These are phyloP conservation scores for Salvator merianae DNA, from an alignment of 2,113 vertebrate genomes.

Conservation along the genomic window DNA sequence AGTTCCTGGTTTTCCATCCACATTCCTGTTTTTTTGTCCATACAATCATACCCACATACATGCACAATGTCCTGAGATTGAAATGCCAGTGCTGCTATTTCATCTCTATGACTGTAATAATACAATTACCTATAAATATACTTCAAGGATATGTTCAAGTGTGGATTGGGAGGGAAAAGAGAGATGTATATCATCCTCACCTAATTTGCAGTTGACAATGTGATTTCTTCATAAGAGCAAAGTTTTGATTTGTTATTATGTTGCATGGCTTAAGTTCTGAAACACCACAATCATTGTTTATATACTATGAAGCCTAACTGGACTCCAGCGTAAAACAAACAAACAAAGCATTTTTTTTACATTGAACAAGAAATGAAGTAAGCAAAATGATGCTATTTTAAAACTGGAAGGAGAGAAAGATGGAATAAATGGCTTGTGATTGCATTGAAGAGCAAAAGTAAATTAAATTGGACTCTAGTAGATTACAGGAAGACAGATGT, in stretches of 20 bases:
- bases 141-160: no score
- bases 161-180: background rate
- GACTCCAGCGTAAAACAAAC: background rate
- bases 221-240: slow-evolving; percentile 32
- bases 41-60: no score
- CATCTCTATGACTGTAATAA: no score
- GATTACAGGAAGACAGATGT: slow-evolving; percentile 70
- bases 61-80: no score
- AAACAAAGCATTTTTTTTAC: slow-evolving; percentile 14
- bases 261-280: slow-evolving; percentile 30
- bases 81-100: no score
- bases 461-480: slow-evolving; percentile 66
- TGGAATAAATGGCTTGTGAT: slow-evolving; percentile 49
- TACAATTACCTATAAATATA: no score
- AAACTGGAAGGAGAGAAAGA: slow-evolving; percentile 47
- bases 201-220: background rate
- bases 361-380: slow-evolving; percentile 12
- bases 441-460: slow-evolving; percentile 62
- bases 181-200: background rate
- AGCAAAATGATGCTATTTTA: slow-evolving; percentile 27
- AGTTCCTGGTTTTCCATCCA: no score
- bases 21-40: no score
- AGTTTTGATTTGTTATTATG: background rate
- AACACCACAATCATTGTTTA: background rate
- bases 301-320: background rate